Evolutionary conservation across 2,797 vertebrate species (phyloP).

Genomic region (Clamator glandarius): DNA sequence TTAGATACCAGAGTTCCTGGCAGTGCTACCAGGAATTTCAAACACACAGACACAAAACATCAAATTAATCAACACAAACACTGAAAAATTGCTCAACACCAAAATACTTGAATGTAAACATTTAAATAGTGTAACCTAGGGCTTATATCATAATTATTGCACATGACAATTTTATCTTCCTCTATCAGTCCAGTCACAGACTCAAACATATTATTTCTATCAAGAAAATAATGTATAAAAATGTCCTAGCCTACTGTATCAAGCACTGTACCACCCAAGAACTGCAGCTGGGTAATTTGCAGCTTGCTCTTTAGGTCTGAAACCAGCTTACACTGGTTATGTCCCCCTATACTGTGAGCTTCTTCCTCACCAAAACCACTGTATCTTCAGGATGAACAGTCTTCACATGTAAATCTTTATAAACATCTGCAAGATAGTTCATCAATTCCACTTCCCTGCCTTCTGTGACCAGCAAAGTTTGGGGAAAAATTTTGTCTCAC

Average conservation of each 20-base stretch:
- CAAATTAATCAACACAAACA: not conserved
- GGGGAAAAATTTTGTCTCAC: not conserved
- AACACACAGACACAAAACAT: not conserved
- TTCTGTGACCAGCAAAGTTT: not conserved
- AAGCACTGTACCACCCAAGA: not conserved
- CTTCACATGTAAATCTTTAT: not conserved
- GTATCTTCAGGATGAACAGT: not conserved
- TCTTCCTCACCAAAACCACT: not conserved
- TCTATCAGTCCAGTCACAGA: not conserved
- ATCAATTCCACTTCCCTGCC: not conserved
- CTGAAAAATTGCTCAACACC: not conserved
- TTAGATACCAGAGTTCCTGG: not conserved
- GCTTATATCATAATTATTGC: not conserved
- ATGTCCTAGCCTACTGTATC: not conserved
- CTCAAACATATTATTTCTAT: not conserved
- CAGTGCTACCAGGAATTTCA: not conserved
- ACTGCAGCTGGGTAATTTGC: not conserved
- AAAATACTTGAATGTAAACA: not conserved
- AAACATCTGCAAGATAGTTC: not conserved
- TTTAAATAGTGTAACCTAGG: not conserved
- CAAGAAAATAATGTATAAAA: accelerated
- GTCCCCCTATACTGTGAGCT: not conserved
- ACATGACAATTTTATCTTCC: not conserved
- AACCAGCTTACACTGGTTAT: not conserved
- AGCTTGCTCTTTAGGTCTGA: not conserved